These are phyloP conservation scores for Mactra quadrangularis DNA, from an alignment of 1,140 invertebrate species.

Conservation along the genomic window DNA sequence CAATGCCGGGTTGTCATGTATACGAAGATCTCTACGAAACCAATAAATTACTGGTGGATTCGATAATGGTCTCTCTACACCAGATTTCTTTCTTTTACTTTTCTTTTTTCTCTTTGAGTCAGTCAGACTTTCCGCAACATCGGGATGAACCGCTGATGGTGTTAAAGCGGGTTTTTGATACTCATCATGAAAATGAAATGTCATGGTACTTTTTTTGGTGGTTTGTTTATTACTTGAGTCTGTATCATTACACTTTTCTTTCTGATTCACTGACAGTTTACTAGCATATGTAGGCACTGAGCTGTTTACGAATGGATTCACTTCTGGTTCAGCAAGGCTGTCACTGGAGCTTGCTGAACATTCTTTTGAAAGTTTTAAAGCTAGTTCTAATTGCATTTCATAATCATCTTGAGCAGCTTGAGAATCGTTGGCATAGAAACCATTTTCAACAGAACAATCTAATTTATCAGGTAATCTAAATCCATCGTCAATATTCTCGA, in stretches of 20 bases:
- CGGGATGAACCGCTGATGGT: background rate
- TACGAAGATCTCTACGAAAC: constrained; percentile 93
- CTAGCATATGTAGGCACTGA: too few species aligned
- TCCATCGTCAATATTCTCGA: background rate
- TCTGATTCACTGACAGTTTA: too few species aligned
- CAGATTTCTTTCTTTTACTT: constrained; percentile 37
- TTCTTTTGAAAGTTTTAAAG: constrained; percentile 46
- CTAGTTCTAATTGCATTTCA: constrained; percentile 63
- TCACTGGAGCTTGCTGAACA: background rate
- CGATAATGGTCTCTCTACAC: constrained; percentile 21
- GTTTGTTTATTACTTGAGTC: too few species aligned
- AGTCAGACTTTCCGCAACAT: background rate
- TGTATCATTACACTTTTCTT: too few species aligned
- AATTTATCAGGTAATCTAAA: constrained; percentile 44
- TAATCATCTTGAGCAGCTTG: constrained; percentile 25
- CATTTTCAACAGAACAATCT: constrained; percentile 65
- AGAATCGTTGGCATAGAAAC: constrained; percentile 58
- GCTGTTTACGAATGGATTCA: too few species aligned
- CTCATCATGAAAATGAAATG: too few species aligned
- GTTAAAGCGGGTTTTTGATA: too few species aligned
- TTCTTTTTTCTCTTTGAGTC: constrained; percentile 7
- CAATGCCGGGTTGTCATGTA: constrained; percentile 95
- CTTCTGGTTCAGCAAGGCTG: too few species aligned
- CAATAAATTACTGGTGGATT: constrained; percentile 87
- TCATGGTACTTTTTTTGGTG: too few species aligned